phyloP scores from a whole-genome alignment of 2,888 invertebrate species.

The Patella depressa region DNA sequence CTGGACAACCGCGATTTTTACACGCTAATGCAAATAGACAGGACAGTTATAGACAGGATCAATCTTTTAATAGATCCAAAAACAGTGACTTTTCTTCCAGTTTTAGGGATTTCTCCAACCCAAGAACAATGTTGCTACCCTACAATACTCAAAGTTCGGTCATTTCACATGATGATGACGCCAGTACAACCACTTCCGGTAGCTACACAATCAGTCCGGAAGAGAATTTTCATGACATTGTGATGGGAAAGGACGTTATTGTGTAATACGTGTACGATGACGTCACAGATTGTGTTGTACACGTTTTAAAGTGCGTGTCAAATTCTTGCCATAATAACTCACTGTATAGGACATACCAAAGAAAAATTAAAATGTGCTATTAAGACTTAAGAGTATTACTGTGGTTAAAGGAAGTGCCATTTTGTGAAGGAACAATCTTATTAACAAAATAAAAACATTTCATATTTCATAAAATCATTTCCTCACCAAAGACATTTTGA shows the following conservation, averaged over 20 bases:
- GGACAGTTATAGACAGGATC: not conserved
- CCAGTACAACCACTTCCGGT: slow-evolving; percentile 58
- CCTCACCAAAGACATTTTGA: too few species aligned
- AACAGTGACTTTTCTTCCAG: not conserved
- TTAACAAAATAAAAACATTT: too few species aligned
- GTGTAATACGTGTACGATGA: slow-evolving; percentile 21
- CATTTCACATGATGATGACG: slow-evolving; percentile 54
- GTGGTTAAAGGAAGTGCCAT: too few species aligned
- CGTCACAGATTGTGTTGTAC: not conserved
- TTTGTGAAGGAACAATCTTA: too few species aligned
- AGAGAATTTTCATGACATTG: slow-evolving; percentile 42
- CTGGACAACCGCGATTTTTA: slow-evolving; percentile 9
- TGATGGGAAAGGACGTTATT: slow-evolving; percentile 37
- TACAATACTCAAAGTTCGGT: slow-evolving; percentile 27
- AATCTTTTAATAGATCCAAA: not conserved
- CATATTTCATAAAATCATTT: too few species aligned
- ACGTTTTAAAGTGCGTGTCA: too few species aligned
- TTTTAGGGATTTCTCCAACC: slow-evolving; percentile 14
- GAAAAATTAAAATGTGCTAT: too few species aligned
- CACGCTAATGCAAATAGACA: not conserved
- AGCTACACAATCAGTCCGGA: slow-evolving; percentile 57
- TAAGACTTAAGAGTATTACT: too few species aligned
- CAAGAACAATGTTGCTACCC: slow-evolving; percentile 6
- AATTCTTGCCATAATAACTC: not conserved
- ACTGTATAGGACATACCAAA: too few species aligned